These are phyloP conservation scores for Pollenia amentaria DNA, from an alignment of 2,888 invertebrate genomes.

Conservation along the genomic window DNA sequence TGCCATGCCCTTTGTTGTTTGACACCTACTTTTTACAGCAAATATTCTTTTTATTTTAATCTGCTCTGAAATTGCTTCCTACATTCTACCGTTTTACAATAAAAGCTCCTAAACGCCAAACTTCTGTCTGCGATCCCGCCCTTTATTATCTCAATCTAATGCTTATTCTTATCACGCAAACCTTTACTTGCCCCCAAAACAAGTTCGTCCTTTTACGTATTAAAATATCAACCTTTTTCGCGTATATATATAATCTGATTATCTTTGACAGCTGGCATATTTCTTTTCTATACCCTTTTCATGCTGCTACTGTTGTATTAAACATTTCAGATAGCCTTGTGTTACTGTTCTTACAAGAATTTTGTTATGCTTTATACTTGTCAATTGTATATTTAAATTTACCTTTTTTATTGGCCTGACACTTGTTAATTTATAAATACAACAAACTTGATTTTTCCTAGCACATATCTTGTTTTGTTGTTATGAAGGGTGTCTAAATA, in stretches of 20 bases:
- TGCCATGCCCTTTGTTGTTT: too few species aligned
- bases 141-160: too few species aligned
- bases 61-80: too few species aligned
- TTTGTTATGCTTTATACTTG: conserved; percentile 17
- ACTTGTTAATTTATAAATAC: not conserved
- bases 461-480: too few species aligned
- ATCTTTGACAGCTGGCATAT: conserved; percentile 31
- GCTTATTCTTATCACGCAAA: too few species aligned
- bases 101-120: too few species aligned
- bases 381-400: conserved; percentile 53
- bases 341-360: not conserved
- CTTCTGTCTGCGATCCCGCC: too few species aligned
- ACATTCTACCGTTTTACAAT: too few species aligned
- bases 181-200: too few species aligned
- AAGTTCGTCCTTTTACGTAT: not conserved
- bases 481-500: too few species aligned
- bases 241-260: conserved; percentile 30
- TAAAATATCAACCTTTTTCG: not conserved
- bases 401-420: conserved; percentile 35
- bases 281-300: conserved; percentile 8
- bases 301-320: not conserved
- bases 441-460: not conserved
- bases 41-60: too few species aligned
- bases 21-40: too few species aligned
- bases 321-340: not conserved